Conservation (phyloP, 2,888 invertebrate species). For the Caenorhabditis sp. region DNA sequence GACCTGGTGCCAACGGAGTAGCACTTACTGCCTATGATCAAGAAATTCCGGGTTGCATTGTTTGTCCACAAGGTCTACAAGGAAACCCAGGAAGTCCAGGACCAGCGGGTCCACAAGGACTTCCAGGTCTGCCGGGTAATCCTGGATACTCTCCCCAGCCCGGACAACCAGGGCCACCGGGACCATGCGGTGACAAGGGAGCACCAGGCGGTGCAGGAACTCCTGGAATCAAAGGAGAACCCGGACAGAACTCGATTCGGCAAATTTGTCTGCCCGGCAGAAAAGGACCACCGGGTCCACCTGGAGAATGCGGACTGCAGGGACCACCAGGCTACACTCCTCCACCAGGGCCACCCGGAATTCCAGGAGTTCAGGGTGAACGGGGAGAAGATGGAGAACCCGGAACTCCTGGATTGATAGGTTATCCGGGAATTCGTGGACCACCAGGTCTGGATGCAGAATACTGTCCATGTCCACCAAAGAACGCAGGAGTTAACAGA, state of each 20-base stretch:
- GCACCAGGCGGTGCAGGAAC: conserved; percentile 33
- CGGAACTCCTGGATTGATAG: conserved; percentile 40
- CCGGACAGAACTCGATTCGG: conserved; percentile 43
- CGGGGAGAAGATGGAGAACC: conserved; percentile 54
- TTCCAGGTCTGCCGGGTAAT: conserved; percentile 45
- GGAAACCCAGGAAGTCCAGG: conserved; percentile 55
- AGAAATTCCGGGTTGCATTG: conserved; percentile 62
- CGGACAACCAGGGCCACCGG: conserved; percentile 45
- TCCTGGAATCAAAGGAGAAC: conserved; percentile 55
- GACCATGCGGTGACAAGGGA: conserved; percentile 41
- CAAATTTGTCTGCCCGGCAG: conserved; percentile 44
- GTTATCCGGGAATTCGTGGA: conserved; percentile 55
- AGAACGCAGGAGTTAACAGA: conserved; percentile 37
- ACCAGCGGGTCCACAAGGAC: conserved; percentile 38
- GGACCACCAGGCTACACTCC: conserved; percentile 63
- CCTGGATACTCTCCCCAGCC: conserved; percentile 41
- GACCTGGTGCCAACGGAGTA: conserved; percentile 63
- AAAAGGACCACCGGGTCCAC: conserved; percentile 51
- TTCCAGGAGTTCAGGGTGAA: conserved; percentile 46
- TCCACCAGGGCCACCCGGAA: conserved; percentile 63
- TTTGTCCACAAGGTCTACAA: conserved; percentile 55
- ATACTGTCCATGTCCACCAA: conserved; percentile 66
- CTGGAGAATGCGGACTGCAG: conserved; percentile 52
- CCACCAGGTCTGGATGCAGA: conserved; percentile 63
- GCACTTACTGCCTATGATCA: conserved; percentile 63